These are phyloP conservation scores for Drosophila sulfurigaster DNA, from an alignment of 1,140 invertebrate genomes.

Conservation along the genomic window DNA sequence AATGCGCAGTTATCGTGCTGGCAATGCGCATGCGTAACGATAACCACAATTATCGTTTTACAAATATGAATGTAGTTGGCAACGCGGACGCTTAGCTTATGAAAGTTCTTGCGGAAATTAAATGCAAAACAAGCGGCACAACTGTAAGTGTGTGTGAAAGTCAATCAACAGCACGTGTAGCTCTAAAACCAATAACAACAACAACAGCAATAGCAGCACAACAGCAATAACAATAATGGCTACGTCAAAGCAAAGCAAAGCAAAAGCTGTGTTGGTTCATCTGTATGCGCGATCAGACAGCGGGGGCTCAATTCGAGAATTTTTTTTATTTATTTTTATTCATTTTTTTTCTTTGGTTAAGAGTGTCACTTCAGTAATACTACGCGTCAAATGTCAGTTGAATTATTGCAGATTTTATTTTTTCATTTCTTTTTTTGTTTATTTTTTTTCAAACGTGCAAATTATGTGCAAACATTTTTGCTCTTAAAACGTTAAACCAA, in stretches of 20 bases:
- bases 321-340: slow-evolving; percentile 5
- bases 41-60: slow-evolving; percentile 17
- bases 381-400: slow-evolving; percentile 58
- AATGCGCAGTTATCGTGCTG: slow-evolving; percentile 15
- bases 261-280: slow-evolving; percentile 23
- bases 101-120: slow-evolving; percentile 45
- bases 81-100: slow-evolving; percentile 2
- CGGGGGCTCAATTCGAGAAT: slow-evolving; percentile 21
- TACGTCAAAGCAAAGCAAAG: background rate
- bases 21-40: slow-evolving; percentile 10
- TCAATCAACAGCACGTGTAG: slow-evolving; percentile 82
- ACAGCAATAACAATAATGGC: slow-evolving; percentile 25
- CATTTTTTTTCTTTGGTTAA: background rate
- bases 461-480: slow-evolving; percentile 58
- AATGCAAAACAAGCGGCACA: slow-evolving; percentile 28
- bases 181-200: slow-evolving; percentile 44
- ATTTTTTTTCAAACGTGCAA: slow-evolving; percentile 42
- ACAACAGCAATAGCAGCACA: slow-evolving; percentile 37
- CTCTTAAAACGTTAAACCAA: slow-evolving; percentile 58
- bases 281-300: slow-evolving; percentile 33
- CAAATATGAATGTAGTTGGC: slow-evolving; percentile 8
- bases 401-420: slow-evolving; percentile 57
- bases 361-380: slow-evolving; percentile 19
- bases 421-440: slow-evolving; percentile 11
- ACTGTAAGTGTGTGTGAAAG: slow-evolving; percentile 66